These are phyloP conservation scores for Beroe ovata DNA, from an alignment of 37 sponge, comb jelly and placozoan species.

Conservation along the genomic window DNA sequence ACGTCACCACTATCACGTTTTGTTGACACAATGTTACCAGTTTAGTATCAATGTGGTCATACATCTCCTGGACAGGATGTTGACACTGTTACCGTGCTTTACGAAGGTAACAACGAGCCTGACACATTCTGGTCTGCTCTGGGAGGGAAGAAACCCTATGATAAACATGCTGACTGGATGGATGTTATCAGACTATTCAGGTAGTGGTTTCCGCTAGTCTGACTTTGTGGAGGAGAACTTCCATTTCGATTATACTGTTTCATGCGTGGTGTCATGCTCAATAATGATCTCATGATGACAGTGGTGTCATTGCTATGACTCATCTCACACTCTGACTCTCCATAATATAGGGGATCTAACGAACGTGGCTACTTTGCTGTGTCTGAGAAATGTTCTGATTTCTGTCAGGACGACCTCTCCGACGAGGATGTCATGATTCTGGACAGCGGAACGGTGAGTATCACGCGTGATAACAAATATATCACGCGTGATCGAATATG, in stretches of 20 bases:
- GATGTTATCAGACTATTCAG: slow-evolving; percentile 77
- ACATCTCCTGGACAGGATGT: too few relatives aligned
- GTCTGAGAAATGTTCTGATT: slow-evolving; percentile 87
- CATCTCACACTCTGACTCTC: too few relatives aligned
- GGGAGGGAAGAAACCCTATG: slow-evolving; percentile 73
- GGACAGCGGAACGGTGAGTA: slow-evolving; percentile 78
- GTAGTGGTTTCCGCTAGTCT: neutral
- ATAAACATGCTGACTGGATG: slow-evolving; percentile 82
- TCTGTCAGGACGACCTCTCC: slow-evolving; percentile 93
- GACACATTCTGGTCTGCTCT: slow-evolving; percentile 96
- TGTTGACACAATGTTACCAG: too few relatives aligned
- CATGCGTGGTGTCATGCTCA: too few relatives aligned
- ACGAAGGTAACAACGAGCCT: slow-evolving; percentile 54
- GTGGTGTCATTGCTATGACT: too few relatives aligned
- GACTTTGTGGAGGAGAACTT: too few relatives aligned
- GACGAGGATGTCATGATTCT: slow-evolving; percentile 97
- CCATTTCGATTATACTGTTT: too few relatives aligned
- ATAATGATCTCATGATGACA: too few relatives aligned
- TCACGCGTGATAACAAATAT: too few relatives aligned
- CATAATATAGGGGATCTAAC: slow-evolving; percentile 95
- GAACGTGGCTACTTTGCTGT: slow-evolving; percentile 94
- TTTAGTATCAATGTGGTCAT: too few relatives aligned
- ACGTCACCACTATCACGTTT: too few relatives aligned
- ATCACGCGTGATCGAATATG: too few relatives aligned
- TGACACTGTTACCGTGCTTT: slow-evolving; percentile 34